Conservation (phyloP, 2,888 invertebrate genomes). For the Drosophila mayaguana region DNA sequence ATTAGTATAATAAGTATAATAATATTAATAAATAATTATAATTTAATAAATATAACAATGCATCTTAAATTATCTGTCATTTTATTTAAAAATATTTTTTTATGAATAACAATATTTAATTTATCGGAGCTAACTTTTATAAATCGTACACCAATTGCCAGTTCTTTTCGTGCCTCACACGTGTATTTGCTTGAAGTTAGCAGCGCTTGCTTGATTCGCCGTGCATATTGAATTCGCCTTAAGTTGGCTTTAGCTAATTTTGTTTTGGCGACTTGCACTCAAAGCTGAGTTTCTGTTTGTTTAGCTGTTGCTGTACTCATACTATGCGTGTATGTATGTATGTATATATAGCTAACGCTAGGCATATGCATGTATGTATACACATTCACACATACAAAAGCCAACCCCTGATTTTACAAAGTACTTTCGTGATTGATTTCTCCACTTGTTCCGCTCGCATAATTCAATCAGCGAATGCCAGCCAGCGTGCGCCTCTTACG, state of each 20-base stretch:
- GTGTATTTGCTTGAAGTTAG: not conserved
- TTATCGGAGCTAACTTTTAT: too few species aligned
- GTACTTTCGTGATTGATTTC: conserved; percentile 56
- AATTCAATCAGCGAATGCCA: conserved; percentile 31
- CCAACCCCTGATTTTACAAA: not conserved
- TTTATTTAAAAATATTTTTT: not conserved
- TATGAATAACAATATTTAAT: too few species aligned
- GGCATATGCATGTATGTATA: too few species aligned
- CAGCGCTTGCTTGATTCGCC: conserved; percentile 1
- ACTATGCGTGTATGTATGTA: too few species aligned
- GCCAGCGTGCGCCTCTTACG: not conserved
- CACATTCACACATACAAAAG: not conserved
- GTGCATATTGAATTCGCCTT: not conserved
- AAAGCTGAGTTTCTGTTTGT: not conserved
- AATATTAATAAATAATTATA: not conserved
- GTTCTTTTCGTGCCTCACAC: not conserved
- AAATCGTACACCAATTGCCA: too few species aligned
- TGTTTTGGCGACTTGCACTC: not conserved
- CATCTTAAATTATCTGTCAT: not conserved
- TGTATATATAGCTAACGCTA: too few species aligned
- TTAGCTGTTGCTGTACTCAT: not conserved
- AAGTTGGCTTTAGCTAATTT: not conserved
- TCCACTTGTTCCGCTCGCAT: not conserved
- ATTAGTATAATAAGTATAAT: not conserved
- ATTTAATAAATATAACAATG: not conserved